These are phyloP conservation scores for Nycticorax nycticorax DNA, from an alignment of 2,113 vertebrate species.

Conservation along the genomic window DNA sequence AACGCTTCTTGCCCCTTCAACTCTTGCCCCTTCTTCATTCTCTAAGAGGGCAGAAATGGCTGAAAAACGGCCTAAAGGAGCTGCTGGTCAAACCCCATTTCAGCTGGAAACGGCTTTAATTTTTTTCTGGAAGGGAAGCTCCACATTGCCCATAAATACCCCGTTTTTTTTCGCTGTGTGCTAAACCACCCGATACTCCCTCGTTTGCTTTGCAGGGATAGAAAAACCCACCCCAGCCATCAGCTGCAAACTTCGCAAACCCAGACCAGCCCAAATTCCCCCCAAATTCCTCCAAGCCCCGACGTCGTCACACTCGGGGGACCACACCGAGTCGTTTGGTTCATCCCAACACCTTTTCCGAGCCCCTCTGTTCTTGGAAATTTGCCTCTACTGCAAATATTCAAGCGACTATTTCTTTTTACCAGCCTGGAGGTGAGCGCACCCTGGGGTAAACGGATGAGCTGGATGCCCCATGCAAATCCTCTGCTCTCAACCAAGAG, in stretches of 20 bases:
- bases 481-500: background rate
- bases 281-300: background rate
- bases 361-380: background rate
- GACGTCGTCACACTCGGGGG: background rate
- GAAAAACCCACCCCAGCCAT: background rate
- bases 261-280: background rate
- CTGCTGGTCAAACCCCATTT: background rate
- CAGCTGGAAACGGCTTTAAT: background rate
- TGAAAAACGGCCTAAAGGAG: background rate
- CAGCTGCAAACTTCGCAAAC: background rate
- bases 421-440: background rate
- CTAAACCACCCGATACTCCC: rapidly evolving
- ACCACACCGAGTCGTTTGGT: rapidly evolving
- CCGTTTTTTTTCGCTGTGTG: background rate
- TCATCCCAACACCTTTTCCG: background rate
- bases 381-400: background rate
- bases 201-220: background rate
- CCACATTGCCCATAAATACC: background rate
- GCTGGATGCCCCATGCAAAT: background rate
- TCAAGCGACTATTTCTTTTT: background rate
- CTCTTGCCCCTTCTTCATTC: background rate
- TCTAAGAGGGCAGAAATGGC: background rate
- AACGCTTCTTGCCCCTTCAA: background rate
- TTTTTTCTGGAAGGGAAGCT: background rate
- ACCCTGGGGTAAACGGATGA: too few relatives aligned